A percentile compares a stretch with the other conserved stretches of the same genome.
These are phyloP conservation scores for Acrocephalus scirpaceus DNA, from an alignment of 2,797 vertebrate species.

Conservation along the genomic window DNA sequence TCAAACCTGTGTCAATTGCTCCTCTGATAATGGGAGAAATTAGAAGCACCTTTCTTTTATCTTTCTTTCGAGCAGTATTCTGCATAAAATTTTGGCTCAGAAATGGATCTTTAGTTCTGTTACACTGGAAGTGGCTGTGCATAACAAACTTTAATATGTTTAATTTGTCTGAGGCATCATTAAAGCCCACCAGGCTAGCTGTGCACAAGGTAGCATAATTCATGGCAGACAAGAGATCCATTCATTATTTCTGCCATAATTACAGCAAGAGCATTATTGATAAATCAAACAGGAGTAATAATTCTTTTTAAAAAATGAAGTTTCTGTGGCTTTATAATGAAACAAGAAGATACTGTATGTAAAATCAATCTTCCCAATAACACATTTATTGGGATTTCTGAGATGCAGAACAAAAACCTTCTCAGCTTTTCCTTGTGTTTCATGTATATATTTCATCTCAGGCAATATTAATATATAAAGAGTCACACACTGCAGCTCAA, in stretches of 20 bases:
- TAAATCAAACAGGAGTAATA: conserved; percentile 74
- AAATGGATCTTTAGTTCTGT: conserved; percentile 13
- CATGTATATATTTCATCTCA: conserved; percentile 36
- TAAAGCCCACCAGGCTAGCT: conserved; percentile 52
- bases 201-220: conserved; percentile 60
- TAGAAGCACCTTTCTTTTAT: conserved; percentile 8
- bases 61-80: neutral
- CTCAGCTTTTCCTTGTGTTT: conserved; percentile 48
- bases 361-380: conserved; percentile 42
- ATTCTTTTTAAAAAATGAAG: conserved; percentile 49
- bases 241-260: conserved; percentile 77
- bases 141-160: conserved; percentile 58
- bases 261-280: conserved; percentile 71
- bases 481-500: conserved; percentile 28
- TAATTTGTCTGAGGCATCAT: conserved; percentile 70
- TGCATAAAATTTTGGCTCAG: conserved; percentile 30
- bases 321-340: conserved; percentile 49
- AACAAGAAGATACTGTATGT: conserved; percentile 29
- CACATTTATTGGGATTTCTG: neutral
- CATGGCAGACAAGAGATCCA: conserved; percentile 70
- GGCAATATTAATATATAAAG: neutral
- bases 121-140: conserved; percentile 30
- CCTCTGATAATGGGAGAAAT: conserved; percentile 24
- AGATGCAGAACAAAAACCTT: conserved; percentile 26
- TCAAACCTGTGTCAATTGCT: neutral